Base-by-base conservation (phyloP, 2,797 vertebrate species). In the Diglossa cyanea region DNA sequence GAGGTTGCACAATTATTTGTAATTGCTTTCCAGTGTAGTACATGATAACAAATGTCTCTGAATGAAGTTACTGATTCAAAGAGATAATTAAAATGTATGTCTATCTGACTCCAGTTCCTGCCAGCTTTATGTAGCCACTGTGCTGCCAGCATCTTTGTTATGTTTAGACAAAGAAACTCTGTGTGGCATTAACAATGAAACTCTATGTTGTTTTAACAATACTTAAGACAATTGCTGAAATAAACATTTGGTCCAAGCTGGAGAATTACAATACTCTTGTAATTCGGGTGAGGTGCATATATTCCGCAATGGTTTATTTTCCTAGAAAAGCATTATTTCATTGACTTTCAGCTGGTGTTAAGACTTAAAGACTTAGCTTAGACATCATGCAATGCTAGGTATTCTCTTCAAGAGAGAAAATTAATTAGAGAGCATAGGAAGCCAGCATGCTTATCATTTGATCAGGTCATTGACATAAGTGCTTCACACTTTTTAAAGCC, bases 401-500 rank as follows among this genome's bases (percentile, higher is more conserved):
- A 85, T 17, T 88, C 72, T 91, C 97, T 97, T 97, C 94, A 94
- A 93, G 84, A 96, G 58, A 97, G 85, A 95, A 94, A 97, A 97
- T 97, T 97, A 98, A 98, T 98, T 97, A 96, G 94, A 66, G 47
- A 97, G 95, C 79, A 94, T 97, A 98, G 96, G 96, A 97, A 98
- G 91, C 66, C 72, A 63, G 76, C 55, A 35, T 42, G 87, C 97
- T 98, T 98, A 98, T 98, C 98, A 72, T 96, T 97, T 65, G 96
- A 98, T 98, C 98, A 94, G 93, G 96, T 96, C 97, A 92, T 74
- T 94, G 97, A 97, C 97, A 97, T 97, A 97, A 98, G 98, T 96
- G 93, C 92, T 98, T 98, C 94, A 82, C 97, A 97, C 95, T 81
- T 97, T 98, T 85, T 94, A 92, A 94, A 94, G 92, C 92, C 93